These are phyloP conservation scores for Eospalax fontanierii DNA, from an alignment of 2,797 vertebrate species.

Conservation along the genomic window DNA sequence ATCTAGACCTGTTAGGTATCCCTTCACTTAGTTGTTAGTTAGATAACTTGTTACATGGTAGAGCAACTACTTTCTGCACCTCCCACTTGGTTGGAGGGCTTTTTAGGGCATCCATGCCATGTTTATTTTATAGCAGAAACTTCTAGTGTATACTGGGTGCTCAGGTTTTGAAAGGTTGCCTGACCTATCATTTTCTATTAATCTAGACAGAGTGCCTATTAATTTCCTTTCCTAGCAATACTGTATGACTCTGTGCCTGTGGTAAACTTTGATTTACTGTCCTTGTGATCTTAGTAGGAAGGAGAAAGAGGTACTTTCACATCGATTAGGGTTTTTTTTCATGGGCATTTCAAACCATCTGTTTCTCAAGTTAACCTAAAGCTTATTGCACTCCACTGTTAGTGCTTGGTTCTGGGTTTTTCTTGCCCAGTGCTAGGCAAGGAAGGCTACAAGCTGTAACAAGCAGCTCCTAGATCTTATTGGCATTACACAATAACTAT, in stretches of 20 bases:
- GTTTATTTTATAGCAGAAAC: background rate
- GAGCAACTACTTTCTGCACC: background rate
- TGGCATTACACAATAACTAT: background rate
- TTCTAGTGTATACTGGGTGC: background rate
- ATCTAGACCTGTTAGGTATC: background rate
- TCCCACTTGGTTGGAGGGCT: background rate
- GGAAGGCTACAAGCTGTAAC: background rate
- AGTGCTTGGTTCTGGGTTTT: background rate
- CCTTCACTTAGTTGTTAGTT: background rate
- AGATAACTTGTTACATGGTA: background rate
- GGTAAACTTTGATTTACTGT: background rate
- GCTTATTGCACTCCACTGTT: background rate
- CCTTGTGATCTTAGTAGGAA: background rate
- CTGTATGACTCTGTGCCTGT: background rate
- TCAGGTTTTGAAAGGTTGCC: background rate
- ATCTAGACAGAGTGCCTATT: background rate
- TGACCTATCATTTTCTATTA: background rate
- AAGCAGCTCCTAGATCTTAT: background rate
- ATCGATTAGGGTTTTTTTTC: background rate
- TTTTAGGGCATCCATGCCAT: background rate
- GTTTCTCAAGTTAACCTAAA: background rate
- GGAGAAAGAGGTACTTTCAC: conserved; percentile 19
- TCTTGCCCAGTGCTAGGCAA: conserved; percentile 17
- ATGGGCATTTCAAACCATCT: background rate
- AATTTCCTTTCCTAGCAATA: background rate